phyloP scores from a whole-genome alignment of 2,113 vertebrate genomes.

The Aspiorhynchus laticeps region DNA sequence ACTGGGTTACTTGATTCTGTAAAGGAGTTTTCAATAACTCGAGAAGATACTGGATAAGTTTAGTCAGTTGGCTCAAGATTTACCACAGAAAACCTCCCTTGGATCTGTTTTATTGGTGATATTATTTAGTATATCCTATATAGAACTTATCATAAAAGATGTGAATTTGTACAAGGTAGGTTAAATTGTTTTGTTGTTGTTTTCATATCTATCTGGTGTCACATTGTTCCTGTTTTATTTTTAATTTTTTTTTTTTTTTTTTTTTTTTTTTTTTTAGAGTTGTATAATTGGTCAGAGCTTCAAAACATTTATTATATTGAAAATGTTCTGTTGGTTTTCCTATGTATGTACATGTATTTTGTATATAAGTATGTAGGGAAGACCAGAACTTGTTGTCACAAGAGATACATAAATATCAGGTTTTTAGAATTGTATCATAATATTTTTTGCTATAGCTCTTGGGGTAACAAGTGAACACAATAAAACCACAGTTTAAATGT shows the following conservation, averaged over 20 bases:
- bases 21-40: slow-evolving; percentile 24
- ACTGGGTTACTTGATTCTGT: slow-evolving; percentile 47
- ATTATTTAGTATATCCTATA: not conserved
- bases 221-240: not conserved
- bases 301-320: not conserved
- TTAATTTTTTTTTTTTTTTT: no score
- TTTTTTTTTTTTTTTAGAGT: no score
- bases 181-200: not conserved
- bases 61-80: slow-evolving; percentile 1
- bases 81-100: not conserved
- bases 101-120: not conserved
- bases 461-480: no score
- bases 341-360: not conserved
- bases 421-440: not conserved
- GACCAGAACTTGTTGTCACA: no score
- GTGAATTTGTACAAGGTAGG: not conserved
- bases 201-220: not conserved
- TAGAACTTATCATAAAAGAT: not conserved
- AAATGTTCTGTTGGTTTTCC: not conserved
- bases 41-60: slow-evolving; percentile 23
- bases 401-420: no score
- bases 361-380: not conserved
- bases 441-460: no score
- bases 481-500: no score
- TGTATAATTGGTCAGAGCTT: not conserved